Percentiles rank a stretch among this genome's conserved stretches.
phyloP scores from a whole-genome alignment of 2,797 vertebrate species.

The Melanogrammus aeglefinus region DNA sequence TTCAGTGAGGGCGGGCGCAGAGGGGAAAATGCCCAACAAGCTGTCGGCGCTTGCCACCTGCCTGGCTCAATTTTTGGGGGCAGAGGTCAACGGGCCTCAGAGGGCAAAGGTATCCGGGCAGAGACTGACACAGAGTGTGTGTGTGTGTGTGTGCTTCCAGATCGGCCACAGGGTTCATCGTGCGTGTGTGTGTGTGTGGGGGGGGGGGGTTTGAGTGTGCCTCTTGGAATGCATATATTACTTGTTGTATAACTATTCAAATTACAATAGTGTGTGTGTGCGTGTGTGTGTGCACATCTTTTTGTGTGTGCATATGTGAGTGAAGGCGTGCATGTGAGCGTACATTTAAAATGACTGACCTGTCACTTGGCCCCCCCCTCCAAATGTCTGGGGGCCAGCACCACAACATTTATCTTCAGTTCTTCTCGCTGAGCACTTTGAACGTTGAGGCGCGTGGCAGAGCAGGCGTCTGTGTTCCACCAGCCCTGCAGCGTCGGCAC shows the following conservation, averaged over 20 bases:
- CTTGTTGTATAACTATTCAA: too few species aligned
- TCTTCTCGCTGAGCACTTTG: slow-evolving; percentile 33
- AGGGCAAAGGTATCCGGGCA: slow-evolving; percentile 51
- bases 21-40: slow-evolving; percentile 48
- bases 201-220: too few species aligned
- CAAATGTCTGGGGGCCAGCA: not conserved
- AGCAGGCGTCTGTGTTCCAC: slow-evolving; percentile 26
- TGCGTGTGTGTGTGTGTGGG: not conserved
- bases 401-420: slow-evolving; percentile 21
- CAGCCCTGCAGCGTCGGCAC: not conserved
- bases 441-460: slow-evolving; percentile 31
- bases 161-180: slow-evolving; percentile 13
- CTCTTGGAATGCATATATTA: too few species aligned
- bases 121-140: slow-evolving; percentile 11
- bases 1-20: slow-evolving; percentile 26
- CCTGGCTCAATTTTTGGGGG: slow-evolving; percentile 18
- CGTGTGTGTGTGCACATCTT: too few species aligned
- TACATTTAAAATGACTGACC: not conserved
- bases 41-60: slow-evolving; percentile 29
- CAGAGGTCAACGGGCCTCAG: slow-evolving; percentile 16
- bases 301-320: too few species aligned
- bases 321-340: not conserved
- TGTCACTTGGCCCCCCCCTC: not conserved
- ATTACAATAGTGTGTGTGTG: too few species aligned
- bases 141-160: slow-evolving; percentile 28